These are phyloP conservation scores for Callipepla californica DNA, from an alignment of 2,113 vertebrate species.

Conservation along the genomic window DNA sequence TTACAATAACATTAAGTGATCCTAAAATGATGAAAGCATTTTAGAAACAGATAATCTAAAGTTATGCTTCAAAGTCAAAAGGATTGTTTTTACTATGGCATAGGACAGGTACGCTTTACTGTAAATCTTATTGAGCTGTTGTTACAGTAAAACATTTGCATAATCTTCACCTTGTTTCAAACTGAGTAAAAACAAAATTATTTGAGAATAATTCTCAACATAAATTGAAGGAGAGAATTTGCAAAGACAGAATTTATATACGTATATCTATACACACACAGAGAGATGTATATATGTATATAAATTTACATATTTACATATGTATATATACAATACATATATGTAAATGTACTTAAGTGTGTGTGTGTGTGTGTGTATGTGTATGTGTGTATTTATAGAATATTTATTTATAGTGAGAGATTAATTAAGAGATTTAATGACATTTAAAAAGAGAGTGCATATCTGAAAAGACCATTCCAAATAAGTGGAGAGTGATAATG, in stretches of 20 bases:
- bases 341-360: no score
- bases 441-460: background rate
- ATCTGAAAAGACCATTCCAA: background rate
- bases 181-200: rapidly evolving
- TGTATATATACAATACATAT: background rate
- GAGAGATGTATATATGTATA: background rate
- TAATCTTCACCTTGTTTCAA: background rate
- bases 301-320: no score
- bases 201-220: background rate
- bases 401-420: background rate
- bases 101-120: background rate
- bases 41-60: background rate
- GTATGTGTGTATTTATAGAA: no score
- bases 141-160: background rate
- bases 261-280: no score
- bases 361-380: no score
- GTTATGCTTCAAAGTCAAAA: background rate
- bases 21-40: background rate
- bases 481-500: background rate
- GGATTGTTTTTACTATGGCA: background rate
- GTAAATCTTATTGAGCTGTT: background rate
- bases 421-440: background rate
- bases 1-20: background rate
- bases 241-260: background rate
- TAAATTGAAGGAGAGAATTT: background rate